Conservation (phyloP, 2,113 vertebrate genomes). For the Cheilinus undulatus region DNA sequence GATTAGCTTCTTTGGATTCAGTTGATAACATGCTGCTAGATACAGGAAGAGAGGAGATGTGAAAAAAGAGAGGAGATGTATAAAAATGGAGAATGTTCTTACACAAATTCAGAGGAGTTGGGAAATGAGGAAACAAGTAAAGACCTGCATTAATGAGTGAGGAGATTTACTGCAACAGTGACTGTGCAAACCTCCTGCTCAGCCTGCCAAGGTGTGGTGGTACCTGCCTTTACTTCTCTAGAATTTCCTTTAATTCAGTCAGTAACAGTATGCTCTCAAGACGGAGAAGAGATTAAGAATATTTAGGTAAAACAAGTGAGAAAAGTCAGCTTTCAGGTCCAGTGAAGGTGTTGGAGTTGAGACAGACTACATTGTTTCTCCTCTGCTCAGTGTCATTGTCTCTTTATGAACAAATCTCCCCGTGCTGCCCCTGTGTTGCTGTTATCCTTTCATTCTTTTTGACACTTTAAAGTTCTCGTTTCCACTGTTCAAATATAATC, state of each 20-base stretch:
- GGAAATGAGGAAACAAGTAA: constrained; percentile 28
- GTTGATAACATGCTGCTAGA: neutral
- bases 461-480: constrained; percentile 17
- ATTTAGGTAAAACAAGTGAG: neutral
- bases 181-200: neutral
- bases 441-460: neutral
- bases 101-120: neutral
- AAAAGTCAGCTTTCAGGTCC: neutral
- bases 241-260: neutral
- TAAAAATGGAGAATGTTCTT: neutral
- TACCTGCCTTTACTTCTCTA: constrained; percentile 2
- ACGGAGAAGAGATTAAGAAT: neutral
- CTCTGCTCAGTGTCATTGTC: constrained; percentile 46
- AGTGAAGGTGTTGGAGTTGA: constrained; percentile 11
- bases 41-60: neutral
- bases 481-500: constrained; percentile 14
- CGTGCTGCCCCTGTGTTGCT: constrained; percentile 14
- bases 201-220: constrained; percentile 10
- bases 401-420: constrained; percentile 22
- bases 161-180: neutral
- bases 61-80: neutral
- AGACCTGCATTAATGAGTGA: constrained; percentile 19
- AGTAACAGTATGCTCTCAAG: neutral
- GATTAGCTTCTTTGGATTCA: neutral
- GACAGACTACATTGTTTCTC: neutral